Base-by-base conservation (phyloP, 2,113 vertebrate species). In the Meleagris gallopavo region DNA sequence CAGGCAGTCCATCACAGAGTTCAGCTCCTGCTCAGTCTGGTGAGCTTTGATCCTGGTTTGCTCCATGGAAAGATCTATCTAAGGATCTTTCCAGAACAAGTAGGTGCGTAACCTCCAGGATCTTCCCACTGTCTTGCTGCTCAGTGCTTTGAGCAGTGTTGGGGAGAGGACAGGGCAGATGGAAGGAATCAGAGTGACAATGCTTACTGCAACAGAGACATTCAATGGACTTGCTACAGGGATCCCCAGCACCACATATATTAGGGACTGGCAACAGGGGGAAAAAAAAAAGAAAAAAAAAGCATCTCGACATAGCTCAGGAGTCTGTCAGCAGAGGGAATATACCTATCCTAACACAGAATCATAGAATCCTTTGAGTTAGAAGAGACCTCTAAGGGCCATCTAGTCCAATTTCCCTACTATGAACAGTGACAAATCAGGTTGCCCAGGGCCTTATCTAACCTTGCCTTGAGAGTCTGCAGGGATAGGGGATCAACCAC, bases 131-230 rank as follows among this genome's bases (percentile, higher is more conserved):
- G 52, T 9, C 22, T 24, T 38, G 20, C 36, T 55, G 40, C 10
- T 20, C 66, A 89, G 69, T 11, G 11, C 27, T 88, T 41, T 66
- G 22, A 50, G 57, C 70, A 46, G 16, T 1, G 2, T 38, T 50
- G 29, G 21, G 66, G 54, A 16, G 13, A 19, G 3, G 46, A 43
- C 8, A 22, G 16, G 22, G 5, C 9, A 4, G 8, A 20, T 25
- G 57, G 7, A 16, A 50, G 38, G 36, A 58, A 29, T 8, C 22
- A 46, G 40, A 38, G 61, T 43, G 50, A 38, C 34, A 88, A 29
- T 3, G 2, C 5, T n/a, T 41, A 1, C 10, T 32, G 2, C 0
- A 86, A 27, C 10, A 64, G 2, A 36, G 74, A 48, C 10, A 57
- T 27, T 25, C 7, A 0, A n/a, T 38, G 67, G 66, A 18, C 36